Base-by-base conservation (phyloP, 2,888 invertebrate genomes). In the Nemotelus nigrinus region DNA sequence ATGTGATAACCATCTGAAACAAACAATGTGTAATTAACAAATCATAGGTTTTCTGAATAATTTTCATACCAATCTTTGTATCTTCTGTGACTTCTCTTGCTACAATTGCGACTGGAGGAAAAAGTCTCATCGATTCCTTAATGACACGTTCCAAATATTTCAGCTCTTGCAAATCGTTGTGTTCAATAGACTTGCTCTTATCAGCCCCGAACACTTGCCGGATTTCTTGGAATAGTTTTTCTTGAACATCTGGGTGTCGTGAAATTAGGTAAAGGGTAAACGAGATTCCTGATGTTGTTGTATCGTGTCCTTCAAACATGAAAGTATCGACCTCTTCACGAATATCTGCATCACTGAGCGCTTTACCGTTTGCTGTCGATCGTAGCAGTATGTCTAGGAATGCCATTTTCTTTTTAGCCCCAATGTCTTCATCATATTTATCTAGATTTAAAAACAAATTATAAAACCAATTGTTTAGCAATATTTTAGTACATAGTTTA, bases 301-400 rank as follows among this genome's bases (percentile, higher is more conserved):
- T 86, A 48, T 87, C 86, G 41, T 86, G 86, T 0, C 86, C 86
- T 79, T 90, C 92, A 84, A 93, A 93, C 90, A 93, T 91, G 81
- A 93, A 92, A 0, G 93, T 93, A 80, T 93, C 91, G 0, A 93
- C 91, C 87, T 93, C 92, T 83, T 92, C 91, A 76, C 91, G 87
- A 6, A 93, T 89, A 78, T 90, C 89, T 5, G 89, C 86, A 78
- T 90, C 89, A 0, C 89, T 87, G 71, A 93, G 85, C 3, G 88
- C 88, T 77, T 88, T 82, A 0, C 90, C 91, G 77, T 90, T 89
- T 2, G 89, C 86, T 78, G 88, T 90, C 2, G 90, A 87, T 77
- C 91, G 87, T 7, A 93, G 84, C 3, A 93, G 85, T 44, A 92
- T 85, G 87, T 93, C 93, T 82, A 93, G 84, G 82, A 93, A 90